These are phyloP conservation scores for Oophaga pumilio DNA, from an alignment of 2,113 vertebrate genomes.

Conservation along the genomic window DNA sequence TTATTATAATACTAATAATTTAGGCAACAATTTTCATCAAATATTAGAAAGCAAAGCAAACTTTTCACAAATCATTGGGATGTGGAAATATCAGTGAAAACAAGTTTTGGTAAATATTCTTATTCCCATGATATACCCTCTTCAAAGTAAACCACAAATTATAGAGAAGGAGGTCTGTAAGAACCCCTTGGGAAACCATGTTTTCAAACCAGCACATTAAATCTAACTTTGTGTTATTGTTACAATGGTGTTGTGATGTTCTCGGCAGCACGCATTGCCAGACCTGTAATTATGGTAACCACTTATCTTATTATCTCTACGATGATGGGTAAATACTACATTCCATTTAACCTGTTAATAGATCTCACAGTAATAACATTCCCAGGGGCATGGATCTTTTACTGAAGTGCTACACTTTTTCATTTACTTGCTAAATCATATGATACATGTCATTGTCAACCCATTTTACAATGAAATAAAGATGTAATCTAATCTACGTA, in stretches of 20 bases:
- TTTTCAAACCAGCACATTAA: slow-evolving; percentile 33
- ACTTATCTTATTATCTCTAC: background rate
- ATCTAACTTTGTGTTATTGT: slow-evolving; percentile 38
- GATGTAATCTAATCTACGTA: too few species aligned
- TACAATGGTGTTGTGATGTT: slow-evolving; percentile 4
- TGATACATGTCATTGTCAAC: background rate
- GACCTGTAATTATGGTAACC: slow-evolving; percentile 10
- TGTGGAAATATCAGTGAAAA: slow-evolving; percentile 2
- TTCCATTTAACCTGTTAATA: slow-evolving; percentile 1
- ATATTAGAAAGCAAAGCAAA: background rate
- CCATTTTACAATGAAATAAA: background rate
- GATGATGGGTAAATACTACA: background rate
- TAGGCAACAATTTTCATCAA: background rate
- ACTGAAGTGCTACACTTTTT: background rate
- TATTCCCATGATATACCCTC: slow-evolving; percentile 21
- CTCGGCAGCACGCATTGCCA: background rate
- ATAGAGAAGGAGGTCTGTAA: slow-evolving; percentile 33
- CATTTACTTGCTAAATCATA: background rate
- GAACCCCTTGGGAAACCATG: slow-evolving; percentile 20
- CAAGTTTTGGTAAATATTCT: slow-evolving; percentile 13
- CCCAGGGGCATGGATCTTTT: background rate
- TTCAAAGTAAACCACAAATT: slow-evolving; percentile 69
- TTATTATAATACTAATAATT: background rate
- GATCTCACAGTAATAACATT: background rate
- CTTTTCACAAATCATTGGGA: background rate